These are phyloP conservation scores for Pangasius sanitwongsei DNA, from an alignment of 2,797 vertebrate species.

Conservation along the genomic window DNA sequence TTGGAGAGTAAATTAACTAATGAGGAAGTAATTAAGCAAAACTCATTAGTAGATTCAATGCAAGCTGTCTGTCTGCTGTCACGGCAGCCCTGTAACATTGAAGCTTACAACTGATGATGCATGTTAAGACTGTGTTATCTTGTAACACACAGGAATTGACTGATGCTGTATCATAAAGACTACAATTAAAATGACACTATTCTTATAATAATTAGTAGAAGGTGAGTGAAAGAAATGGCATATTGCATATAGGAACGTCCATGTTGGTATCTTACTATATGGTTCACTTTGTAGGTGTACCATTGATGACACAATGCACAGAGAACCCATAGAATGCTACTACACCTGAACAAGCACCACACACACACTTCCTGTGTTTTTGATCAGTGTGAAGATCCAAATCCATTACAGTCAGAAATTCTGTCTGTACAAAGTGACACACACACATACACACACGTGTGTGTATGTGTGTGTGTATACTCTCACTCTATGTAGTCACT, in stretches of 20 bases:
- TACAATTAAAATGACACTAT: no score
- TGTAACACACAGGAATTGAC: background rate
- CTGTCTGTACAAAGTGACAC: no score
- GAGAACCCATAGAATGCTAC: background rate
- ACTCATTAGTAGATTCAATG: constrained; percentile 35
- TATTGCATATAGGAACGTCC: background rate
- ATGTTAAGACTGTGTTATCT: constrained; percentile 4
- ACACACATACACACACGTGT: no score
- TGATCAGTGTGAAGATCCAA: background rate
- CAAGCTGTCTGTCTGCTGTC: constrained; percentile 39
- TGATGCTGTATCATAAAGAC: background rate
- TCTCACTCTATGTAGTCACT: background rate
- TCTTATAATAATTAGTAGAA: background rate
- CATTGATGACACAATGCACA: background rate
- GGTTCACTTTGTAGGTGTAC: background rate
- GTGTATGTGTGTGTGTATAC: no score
- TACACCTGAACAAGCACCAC: background rate
- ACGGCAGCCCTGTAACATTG: background rate
- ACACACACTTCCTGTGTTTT: background rate
- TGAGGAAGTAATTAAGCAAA: constrained; percentile 55
- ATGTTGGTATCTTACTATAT: no score
- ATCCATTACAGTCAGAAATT: background rate
- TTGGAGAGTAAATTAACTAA: constrained; percentile 54
- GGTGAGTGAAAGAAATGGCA: background rate
- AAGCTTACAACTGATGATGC: constrained; percentile 10